A percentile compares a stretch with the other conserved stretches of the same genome.
These are phyloP conservation scores for Drosophila lutescens DNA, from an alignment of 2,888 invertebrate genomes.

Conservation along the genomic window DNA sequence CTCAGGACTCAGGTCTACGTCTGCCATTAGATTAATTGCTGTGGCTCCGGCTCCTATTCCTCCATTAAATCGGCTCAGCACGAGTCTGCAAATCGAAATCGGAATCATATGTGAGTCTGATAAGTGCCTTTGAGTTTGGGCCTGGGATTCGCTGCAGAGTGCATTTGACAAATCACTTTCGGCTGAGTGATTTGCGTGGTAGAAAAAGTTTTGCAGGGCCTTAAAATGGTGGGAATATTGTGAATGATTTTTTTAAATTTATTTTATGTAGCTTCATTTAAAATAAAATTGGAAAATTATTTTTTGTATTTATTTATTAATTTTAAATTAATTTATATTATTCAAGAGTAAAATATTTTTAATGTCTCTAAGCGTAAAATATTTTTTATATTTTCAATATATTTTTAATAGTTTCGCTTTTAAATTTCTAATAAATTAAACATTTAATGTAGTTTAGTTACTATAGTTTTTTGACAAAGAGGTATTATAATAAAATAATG, in stretches of 20 bases:
- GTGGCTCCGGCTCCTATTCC: slow-evolving; percentile 10
- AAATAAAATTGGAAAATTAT: too few species aligned
- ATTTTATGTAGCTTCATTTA: too few species aligned
- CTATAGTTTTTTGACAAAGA: too few species aligned
- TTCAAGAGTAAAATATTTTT: too few species aligned
- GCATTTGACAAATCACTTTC: slow-evolving; percentile 16
- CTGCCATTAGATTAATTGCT: slow-evolving; percentile 43
- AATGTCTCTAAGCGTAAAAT: too few species aligned
- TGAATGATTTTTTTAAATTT: too few species aligned
- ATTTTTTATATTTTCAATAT: too few species aligned
- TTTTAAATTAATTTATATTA: too few species aligned
- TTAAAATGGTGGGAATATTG: background rate
- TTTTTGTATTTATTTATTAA: too few species aligned
- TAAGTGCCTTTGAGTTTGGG: slow-evolving; percentile 7
- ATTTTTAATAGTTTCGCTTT: too few species aligned
- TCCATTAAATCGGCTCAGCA: slow-evolving; percentile 13
- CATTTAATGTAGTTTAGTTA: too few species aligned
- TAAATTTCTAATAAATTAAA: too few species aligned
- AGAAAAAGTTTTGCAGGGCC: background rate
- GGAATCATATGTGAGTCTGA: slow-evolving; percentile 7
- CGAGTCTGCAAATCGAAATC: background rate
- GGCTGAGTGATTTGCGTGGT: slow-evolving; percentile 9
- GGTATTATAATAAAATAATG: background rate
- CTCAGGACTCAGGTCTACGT: slow-evolving; percentile 10
- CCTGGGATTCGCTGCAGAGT: slow-evolving; percentile 9